These are phyloP conservation scores for Eleutherodactylus coqui DNA, from an alignment of 2,797 vertebrate genomes.

Conservation along the genomic window DNA sequence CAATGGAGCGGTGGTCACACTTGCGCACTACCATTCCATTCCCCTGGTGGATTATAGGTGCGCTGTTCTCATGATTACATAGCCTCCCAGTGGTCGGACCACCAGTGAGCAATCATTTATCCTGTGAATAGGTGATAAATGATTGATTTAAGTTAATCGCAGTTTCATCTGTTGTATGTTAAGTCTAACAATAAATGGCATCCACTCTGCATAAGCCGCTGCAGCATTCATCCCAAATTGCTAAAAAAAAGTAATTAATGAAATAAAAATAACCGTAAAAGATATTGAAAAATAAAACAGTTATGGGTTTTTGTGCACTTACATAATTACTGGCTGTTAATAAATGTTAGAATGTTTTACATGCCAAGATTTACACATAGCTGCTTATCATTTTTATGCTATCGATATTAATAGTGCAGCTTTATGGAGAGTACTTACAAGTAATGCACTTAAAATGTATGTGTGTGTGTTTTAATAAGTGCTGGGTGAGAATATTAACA, in stretches of 20 bases:
- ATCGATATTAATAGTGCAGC: not conserved
- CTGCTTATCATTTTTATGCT: slow-evolving; percentile 15
- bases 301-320: not conserved
- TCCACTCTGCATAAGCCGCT: not conserved
- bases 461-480: slow-evolving; percentile 16
- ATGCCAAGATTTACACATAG: slow-evolving; percentile 9
- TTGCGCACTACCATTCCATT: too few species aligned
- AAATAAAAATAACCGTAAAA: slow-evolving; percentile 21
- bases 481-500: slow-evolving; percentile 9
- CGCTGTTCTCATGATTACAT: too few species aligned
- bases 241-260: slow-evolving; percentile 10
- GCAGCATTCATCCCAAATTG: not conserved
- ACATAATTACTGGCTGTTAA: slow-evolving; percentile 1
- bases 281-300: slow-evolving; percentile 25
- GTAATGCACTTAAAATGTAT: slow-evolving; percentile 19
- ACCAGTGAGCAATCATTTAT: too few species aligned
- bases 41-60: too few species aligned
- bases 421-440: slow-evolving; percentile 16
- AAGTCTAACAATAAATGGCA: not conserved
- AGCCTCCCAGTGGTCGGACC: too few species aligned
- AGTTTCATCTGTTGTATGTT: not conserved
- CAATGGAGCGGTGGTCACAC: too few species aligned
- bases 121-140: too few species aligned
- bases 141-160: not conserved
- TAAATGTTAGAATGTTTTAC: slow-evolving; percentile 18